Evolutionary conservation across 2,888 invertebrate genomes (phyloP).

Genomic region (Drosophila phalerata): DNA sequence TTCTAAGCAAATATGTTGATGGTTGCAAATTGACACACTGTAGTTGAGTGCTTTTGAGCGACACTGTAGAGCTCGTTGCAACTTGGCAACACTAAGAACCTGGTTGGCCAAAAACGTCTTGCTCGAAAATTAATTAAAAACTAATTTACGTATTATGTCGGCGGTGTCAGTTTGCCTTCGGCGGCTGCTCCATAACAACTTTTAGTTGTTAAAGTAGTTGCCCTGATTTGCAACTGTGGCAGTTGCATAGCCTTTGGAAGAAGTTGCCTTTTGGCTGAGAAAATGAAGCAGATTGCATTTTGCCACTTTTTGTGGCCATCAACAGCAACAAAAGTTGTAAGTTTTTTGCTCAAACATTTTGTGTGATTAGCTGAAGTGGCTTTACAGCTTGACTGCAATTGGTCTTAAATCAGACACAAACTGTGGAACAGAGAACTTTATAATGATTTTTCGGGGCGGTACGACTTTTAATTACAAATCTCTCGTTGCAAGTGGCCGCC

Average conservation of each 20-base stretch:
- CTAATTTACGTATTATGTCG: conserved; percentile 55
- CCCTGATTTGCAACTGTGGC: conserved; percentile 33
- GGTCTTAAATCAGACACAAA: conserved; percentile 47
- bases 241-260: background rate
- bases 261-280: background rate
- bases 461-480: conserved; percentile 70
- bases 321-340: conserved; percentile 18
- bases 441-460: conserved; percentile 39
- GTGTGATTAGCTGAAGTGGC: conserved; percentile 58
- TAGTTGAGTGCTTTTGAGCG: background rate
- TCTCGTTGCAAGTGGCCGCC: conserved; percentile 39
- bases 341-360: conserved; percentile 37
- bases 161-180: conserved; percentile 36
- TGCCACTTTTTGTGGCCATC: conserved; percentile 43
- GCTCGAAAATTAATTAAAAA: conserved; percentile 60
- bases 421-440: conserved; percentile 44
- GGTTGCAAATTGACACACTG: background rate
- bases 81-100: conserved; percentile 5
- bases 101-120: conserved; percentile 22
- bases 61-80: conserved; percentile 6
- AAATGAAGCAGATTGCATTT: conserved; percentile 12
- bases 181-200: conserved; percentile 20
- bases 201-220: conserved; percentile 43
- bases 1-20: background rate
- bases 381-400: conserved; percentile 33